Evolutionary conservation across 2,113 vertebrate species (phyloP), one percentile per base, ranked within the genome.

Genomic region (Andinoacara biseriatus): DNA sequence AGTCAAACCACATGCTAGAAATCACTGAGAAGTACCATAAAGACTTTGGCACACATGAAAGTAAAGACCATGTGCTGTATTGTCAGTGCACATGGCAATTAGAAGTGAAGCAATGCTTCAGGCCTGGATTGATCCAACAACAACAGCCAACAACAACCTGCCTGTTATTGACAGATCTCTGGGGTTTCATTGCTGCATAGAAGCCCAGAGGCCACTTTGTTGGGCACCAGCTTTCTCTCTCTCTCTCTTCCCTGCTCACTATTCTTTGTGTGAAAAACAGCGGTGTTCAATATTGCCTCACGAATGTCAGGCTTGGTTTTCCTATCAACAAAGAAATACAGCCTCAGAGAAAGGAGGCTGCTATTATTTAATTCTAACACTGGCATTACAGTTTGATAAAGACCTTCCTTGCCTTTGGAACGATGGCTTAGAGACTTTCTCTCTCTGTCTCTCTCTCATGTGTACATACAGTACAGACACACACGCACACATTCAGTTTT

Each of bases 81-180:
- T 76, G 83, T 76, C 62, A 76, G 79, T 31, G 63, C 90, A 91
- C 86, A 89, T 86, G 89, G 89, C 92, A 93, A 93, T 94, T 94
- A 93, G 74, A 89, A 91, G 81, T 58, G 40, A 91, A 92, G 88
- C 90, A 80, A 79, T 84, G 92, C 87, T 84, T 43, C 5, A 10
- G 85, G 91, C 84, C 49, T n/a, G 79, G 57, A 94, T 94, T 91
- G 94, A 95, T 94, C 84, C 87, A 62, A 79, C 89, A 90, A 91
- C 90, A 90, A 92, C 91, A 91, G 93, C 93, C 91, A 89, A 93
- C 91, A 91, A 94, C 93, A 93, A 90, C 89, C 89, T 81, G 86
- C 67, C 91, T 94, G 89, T 92, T 94, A 94, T 94, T 88, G 91
- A 95, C 86, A 79, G 87, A 89, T 88, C 88, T 89, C 85, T 61